phyloP scores from a whole-genome alignment of 2,113 vertebrate species.

The Mesembrinibis cayennensis region DNA sequence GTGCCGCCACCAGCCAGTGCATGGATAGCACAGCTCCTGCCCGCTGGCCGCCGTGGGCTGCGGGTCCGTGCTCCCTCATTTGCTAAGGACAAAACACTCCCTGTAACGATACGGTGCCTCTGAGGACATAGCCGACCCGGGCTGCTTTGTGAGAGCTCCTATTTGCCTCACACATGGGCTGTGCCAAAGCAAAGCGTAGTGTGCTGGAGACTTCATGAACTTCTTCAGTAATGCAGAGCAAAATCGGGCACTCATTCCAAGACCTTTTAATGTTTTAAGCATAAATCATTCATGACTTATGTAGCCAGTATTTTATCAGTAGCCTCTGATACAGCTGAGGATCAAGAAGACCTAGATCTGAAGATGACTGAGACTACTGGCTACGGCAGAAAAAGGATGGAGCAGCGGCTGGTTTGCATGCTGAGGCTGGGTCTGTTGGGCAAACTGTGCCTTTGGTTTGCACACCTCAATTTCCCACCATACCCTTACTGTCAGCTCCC shows the following conservation, averaged over 20 bases:
- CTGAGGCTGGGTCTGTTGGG: not conserved
- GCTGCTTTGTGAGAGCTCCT: not conserved
- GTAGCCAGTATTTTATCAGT: too few relatives aligned
- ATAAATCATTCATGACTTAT: not conserved
- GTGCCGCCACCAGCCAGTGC: not conserved
- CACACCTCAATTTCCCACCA: accelerated
- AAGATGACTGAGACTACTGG: not conserved
- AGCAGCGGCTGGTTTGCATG: not conserved
- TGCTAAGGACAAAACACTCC: not conserved
- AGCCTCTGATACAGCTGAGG: not conserved
- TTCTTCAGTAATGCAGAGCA: not conserved
- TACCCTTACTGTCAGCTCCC: not conserved
- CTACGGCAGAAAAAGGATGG: not conserved
- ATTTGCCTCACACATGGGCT: not conserved
- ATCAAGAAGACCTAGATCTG: not conserved
- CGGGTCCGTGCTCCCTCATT: not conserved
- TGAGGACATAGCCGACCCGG: not conserved
- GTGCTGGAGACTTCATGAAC: not conserved
- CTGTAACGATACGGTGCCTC: not conserved
- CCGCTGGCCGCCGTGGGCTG: not conserved
- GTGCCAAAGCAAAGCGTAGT: not conserved
- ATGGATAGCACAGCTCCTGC: not conserved
- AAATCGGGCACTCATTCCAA: not conserved
- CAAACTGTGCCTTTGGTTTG: not conserved
- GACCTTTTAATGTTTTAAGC: not conserved